These are phyloP conservation scores for Athrips mouffetella DNA, from an alignment of 2,888 invertebrate species.

Conservation along the genomic window DNA sequence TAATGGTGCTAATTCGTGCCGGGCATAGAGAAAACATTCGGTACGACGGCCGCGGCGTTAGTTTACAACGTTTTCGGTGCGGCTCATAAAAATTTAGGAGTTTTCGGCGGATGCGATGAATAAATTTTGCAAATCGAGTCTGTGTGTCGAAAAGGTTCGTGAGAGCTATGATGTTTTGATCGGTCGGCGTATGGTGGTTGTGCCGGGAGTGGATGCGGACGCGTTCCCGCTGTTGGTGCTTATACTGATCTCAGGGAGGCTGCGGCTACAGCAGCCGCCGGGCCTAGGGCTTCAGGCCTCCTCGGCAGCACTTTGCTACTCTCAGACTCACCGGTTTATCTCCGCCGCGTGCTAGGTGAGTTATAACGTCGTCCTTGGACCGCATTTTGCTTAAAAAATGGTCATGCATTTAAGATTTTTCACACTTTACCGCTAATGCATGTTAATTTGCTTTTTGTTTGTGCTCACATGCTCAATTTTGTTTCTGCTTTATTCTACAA, in stretches of 20 bases:
- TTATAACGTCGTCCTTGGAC: conserved; percentile 43
- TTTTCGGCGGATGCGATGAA: conserved; percentile 77
- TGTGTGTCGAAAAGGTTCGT: conserved; percentile 74
- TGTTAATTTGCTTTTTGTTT: conserved; percentile 9
- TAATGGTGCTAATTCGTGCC: conserved; percentile 63
- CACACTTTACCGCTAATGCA: conserved; percentile 12
- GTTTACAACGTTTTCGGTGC: conserved; percentile 55
- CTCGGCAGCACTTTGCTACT: conserved; percentile 34
- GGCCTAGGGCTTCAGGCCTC: conserved; percentile 30
- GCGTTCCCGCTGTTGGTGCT: conserved; percentile 46
- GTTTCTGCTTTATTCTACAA: neutral
- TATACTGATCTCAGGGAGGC: conserved; percentile 48
- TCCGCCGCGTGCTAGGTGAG: conserved; percentile 63
- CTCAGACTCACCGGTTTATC: conserved; percentile 31
- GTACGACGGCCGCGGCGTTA: conserved; percentile 32
- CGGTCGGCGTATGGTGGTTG: conserved; percentile 64
- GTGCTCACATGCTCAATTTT: neutral
- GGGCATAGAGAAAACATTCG: conserved; percentile 51
- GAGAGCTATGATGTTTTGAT: conserved; percentile 75
- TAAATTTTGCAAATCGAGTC: conserved; percentile 76
- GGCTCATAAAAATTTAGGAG: conserved; percentile 66
- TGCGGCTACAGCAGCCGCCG: conserved; percentile 42
- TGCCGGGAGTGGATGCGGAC: conserved; percentile 63
- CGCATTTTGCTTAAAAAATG: conserved; percentile 29
- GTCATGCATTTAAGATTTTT: conserved; percentile 26